Evolutionary conservation across 1,140 invertebrate genomes (phyloP), one percentile per base, ranked within the genome.

Genomic region (Lanistes nyassanus): DNA sequence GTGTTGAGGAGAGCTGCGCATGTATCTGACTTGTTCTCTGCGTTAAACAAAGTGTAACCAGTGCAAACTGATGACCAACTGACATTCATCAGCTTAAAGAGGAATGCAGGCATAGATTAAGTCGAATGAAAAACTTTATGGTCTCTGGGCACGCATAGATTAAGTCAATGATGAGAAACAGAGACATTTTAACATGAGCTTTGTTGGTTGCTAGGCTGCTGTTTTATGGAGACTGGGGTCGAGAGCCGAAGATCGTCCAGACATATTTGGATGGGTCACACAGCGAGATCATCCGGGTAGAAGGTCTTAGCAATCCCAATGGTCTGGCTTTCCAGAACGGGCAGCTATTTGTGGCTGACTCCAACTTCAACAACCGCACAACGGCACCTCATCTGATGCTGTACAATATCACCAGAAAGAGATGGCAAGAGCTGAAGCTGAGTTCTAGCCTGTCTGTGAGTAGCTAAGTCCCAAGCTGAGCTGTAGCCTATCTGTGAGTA

Each of bases 141-240:
- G n/a, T n/a, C n/a, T n/a, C n/a, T n/a, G n/a, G n/a, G n/a, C n/a
- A n/a, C n/a, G n/a, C n/a, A n/a, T n/a, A n/a, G n/a, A n/a, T n/a
- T n/a, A n/a, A n/a, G n/a, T n/a, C n/a, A n/a, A n/a, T n/a, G n/a
- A n/a, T n/a, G n/a, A n/a, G n/a, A n/a, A n/a, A n/a, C n/a, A n/a
- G n/a, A n/a, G n/a, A n/a, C 5, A 6, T 13, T 47, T 9, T 47
- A 47, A 47, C 42, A 71, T 53, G 26, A 6, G 37, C 70, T 66
- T 76, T 21, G 39, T 62, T 31, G 39, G 11, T 56, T 75, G 76
- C 23, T 79, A 84, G 83, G 19, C 76, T 81, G 31, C 68, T 84
- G 56, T 84, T 80, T 69, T 83, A 80, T 71, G 80, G 81, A 47
- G 83, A 85, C 69, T 85, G 81, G 82, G 83, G 82, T 23, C 64